Base-by-base conservation (phyloP, 1,140 invertebrate species). In the Arion vulgaris region DNA sequence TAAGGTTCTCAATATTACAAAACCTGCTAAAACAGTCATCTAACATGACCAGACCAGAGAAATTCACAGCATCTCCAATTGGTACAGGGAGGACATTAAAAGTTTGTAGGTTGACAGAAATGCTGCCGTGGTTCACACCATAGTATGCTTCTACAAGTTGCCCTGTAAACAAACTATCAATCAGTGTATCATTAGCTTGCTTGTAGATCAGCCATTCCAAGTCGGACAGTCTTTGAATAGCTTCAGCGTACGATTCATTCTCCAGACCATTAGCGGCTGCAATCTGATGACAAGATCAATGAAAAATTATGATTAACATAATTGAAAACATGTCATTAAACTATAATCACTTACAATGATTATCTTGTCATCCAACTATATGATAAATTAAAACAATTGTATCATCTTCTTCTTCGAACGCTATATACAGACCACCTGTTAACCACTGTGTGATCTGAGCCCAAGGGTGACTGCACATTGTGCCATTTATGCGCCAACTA, bases 191-290 rank as follows among this genome's bases (percentile, higher is more conserved):
- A 85, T 92, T 92, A 1, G 84, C 83, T 73, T 88, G 86, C 81
- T 91, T 92, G 87, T 92, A 87, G 26, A 88, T 86, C 57, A 92
- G 82, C 91, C 91, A 92, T 76, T 92, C 91, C 26, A 92, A 82
- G 53, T 92, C 91, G 5, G 90, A 90, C 45, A 91, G 81, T 26
- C 90, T 84, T 80, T 92, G 91, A 34, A 91, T 89, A 26, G 90
- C 86, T 74, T 92, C 91, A 51, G 90, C 91, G 84, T 91, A 91
- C n/a, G 86, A 88, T 51, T 89, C 87, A 57, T 87, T 91, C 41
- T 91, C 85, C 36, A 92, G 81, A 23, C 91, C 91, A 86, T 91
- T 89, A 7, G 91, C 90, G 72, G 82, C 69, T 62, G 88, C 86
- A 85, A 92, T 92, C 91, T 92, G 85, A 28, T 87, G 86, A 45